phyloP scores from a whole-genome alignment of 2,888 invertebrate genomes.

The Eilema caniola region DNA sequence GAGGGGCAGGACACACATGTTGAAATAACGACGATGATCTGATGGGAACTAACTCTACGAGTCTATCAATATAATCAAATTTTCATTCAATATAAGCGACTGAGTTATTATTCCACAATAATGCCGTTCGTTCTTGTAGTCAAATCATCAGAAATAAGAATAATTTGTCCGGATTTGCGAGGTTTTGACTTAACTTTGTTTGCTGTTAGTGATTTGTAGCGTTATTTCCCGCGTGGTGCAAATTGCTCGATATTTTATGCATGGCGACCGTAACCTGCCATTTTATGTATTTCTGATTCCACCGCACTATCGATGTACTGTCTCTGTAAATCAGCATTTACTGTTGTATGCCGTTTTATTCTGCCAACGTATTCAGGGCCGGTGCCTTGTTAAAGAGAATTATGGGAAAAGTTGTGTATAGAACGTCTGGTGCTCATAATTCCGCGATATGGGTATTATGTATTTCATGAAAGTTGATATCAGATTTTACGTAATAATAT shows the following conservation, averaged over 20 bases:
- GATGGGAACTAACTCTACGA: too few relatives aligned
- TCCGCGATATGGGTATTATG: background rate
- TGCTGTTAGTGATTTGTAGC: background rate
- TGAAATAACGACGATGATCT: too few relatives aligned
- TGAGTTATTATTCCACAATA: too few relatives aligned
- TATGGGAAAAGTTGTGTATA: background rate
- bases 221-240: slow-evolving; percentile 5
- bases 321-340: slow-evolving; percentile 17
- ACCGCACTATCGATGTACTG: slow-evolving; percentile 18
- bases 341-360: slow-evolving; percentile 10
- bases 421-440: background rate
- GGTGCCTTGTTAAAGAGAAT: slow-evolving; percentile 6
- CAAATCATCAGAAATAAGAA: background rate
- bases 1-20: too few relatives aligned
- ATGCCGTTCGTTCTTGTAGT: background rate
- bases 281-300: slow-evolving; percentile 19
- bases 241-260: slow-evolving; percentile 14
- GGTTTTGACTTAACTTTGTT: background rate
- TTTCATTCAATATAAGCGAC: too few relatives aligned
- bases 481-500: background rate
- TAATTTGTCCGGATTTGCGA: background rate
- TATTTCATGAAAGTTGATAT: background rate
- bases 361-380: slow-evolving; percentile 3
- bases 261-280: slow-evolving; percentile 16
- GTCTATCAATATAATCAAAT: too few relatives aligned